Conservation (phyloP, 2,888 invertebrate genomes). For the Drosophila kambysellisi region DNA sequence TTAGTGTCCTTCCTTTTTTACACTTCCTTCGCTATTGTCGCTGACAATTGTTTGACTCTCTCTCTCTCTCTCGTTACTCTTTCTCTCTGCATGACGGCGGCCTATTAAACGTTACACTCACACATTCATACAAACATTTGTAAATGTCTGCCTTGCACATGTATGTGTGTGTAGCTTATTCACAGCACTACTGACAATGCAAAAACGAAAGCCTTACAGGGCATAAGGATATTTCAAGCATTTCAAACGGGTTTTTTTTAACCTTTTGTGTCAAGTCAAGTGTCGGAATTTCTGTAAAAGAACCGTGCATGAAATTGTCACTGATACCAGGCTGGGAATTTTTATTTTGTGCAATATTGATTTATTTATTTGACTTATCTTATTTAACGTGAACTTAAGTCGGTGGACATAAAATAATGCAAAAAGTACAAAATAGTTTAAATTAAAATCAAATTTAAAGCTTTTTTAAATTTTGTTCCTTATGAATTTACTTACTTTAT, state of each 20-base stretch:
- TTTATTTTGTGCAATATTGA: neutral
- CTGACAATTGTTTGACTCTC: conserved; percentile 28
- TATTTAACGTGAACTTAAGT: neutral
- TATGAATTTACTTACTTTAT: too few relatives aligned
- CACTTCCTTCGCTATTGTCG: conserved; percentile 33
- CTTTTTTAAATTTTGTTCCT: too few relatives aligned
- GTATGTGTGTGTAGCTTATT: conserved; percentile 46
- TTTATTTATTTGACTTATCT: neutral
- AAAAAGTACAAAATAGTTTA: neutral
- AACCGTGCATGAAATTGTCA: neutral
- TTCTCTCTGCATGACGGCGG: conserved; percentile 43
- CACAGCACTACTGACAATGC: conserved; percentile 49
- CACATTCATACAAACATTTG: conserved; percentile 8
- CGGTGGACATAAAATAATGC: neutral
- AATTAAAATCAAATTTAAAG: neutral
- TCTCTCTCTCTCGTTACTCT: neutral
- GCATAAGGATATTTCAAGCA: conserved; percentile 43
- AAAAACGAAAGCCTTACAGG: neutral
- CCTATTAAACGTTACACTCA: conserved; percentile 38
- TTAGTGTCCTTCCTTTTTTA: conserved; percentile 3
- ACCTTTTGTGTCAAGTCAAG: neutral
- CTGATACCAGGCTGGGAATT: neutral
- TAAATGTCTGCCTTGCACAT: conserved; percentile 24
- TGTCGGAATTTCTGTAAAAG: neutral
- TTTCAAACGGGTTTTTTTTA: conserved; percentile 37